phyloP scores from a whole-genome alignment of 2,113 vertebrate species.

The rat (Rattus norvegicus) region GRCr8 NC_086033.1:104016001-104016500 shows the following conservation, averaged over 20 bases:
- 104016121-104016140: not conserved
- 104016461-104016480: not conserved
- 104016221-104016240: not conserved
- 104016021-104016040: not conserved
- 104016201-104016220: too few relatives aligned
- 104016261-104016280: not conserved
- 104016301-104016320: not conserved
- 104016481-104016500: not conserved
- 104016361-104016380: not conserved
- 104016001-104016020: not conserved
- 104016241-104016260: not conserved
- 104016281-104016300: not conserved
- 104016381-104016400: not conserved
- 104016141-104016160: not conserved
- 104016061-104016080: not conserved
- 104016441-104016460: not conserved
- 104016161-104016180: not conserved
- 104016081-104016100: not conserved
- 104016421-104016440: not conserved
- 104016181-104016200: not conserved
- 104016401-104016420: not conserved
- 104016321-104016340: not conserved
- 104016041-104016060: accelerated
- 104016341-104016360: not conserved
- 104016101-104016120: too few relatives aligned